These are phyloP conservation scores for Aphelenchoides fujianensis DNA, from an alignment of 1,140 invertebrate species.

Conservation along the genomic window DNA sequence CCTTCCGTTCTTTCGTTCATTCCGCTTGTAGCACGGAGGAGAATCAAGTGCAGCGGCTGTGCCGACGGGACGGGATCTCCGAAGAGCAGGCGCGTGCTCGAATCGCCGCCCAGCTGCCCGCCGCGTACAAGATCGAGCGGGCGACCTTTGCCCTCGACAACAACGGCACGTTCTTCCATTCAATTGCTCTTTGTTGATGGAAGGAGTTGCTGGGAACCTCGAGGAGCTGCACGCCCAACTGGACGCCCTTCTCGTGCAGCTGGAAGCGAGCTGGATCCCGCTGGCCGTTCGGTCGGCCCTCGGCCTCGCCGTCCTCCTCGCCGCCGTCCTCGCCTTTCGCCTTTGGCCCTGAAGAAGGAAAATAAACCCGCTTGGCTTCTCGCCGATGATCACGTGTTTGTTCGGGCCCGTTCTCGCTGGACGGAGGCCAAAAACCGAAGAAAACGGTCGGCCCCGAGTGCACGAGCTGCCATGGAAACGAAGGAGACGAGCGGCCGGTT, in stretches of 20 bases:
- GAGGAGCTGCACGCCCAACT: constrained; percentile 13
- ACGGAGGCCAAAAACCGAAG: too few relatives aligned
- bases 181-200: background rate
- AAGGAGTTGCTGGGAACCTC: background rate
- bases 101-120: constrained; percentile 77
- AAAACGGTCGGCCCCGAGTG: too few relatives aligned
- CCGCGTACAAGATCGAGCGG: constrained; percentile 73
- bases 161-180: constrained; percentile 64
- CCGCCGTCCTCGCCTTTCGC: too few relatives aligned
- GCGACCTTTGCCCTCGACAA: constrained; percentile 81
- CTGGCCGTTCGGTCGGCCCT: constrained; percentile 1
- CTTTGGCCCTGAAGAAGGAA: too few relatives aligned
- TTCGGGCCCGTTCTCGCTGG: too few relatives aligned
- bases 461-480: too few relatives aligned
- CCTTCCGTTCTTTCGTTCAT: too few relatives aligned
- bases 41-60: constrained; percentile 74
- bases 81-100: constrained; percentile 72
- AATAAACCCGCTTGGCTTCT: too few relatives aligned
- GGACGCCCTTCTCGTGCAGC: background rate
- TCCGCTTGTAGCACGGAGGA: constrained; percentile 72
- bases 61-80: constrained; percentile 72
- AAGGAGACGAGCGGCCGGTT: too few relatives aligned
- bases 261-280: constrained; percentile 21
- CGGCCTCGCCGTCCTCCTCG: background rate
- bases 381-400: too few relatives aligned